Evolutionary conservation across 2,797 vertebrate genomes (phyloP), one percentile per base, ranked within the genome.

Genomic region (Allobates femoralis): DNA sequence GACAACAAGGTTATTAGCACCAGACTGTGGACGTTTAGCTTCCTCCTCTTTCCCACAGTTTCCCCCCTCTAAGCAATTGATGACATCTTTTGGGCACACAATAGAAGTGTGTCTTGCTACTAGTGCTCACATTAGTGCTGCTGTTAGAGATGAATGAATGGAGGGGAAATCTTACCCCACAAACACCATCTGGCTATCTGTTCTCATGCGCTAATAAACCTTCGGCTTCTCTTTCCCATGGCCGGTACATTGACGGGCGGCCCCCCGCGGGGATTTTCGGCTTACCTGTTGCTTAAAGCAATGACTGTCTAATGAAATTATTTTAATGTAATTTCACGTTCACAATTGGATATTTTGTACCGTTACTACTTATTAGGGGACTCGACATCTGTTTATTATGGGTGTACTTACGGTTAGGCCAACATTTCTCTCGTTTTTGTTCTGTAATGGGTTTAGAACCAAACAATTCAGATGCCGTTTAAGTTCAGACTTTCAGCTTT

Each of bases 101-200:
- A 91, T 90, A 89, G 94, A 93, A 93, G 94, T 89, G 94, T 94
- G 94, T 94, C 94, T 88, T 88, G 88, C 89, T 86, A 90, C 90
- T 90, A 92, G 91, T 90, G 83, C 78, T 69, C 0, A 89, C 91
- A 93, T 95, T 94, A 94, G 93, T 92, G 93, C 93, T 69, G 91
- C 90, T 90, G 89, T 89, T 90, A 93, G 94, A 91, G 90, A 90
- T 92, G 90, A 93, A 93, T 93, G 92, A 91, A 90, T 86, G 90
- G 80, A 91, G 89, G 90, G 83, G 86, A 84, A 90, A 92, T 89
- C 88, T 90, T 89, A 90, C 92, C 93, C 94, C 94, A 94, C 92
- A 94, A 94, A 94, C 94, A 91, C 95, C 95, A 95, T 95, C 95
- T 95, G 95, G 94, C 93, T 90, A 91, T 82, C 89, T 84, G 89